A percentile compares a stretch with the other conserved stretches of the same genome.
These are phyloP conservation scores for Chionis minor DNA, from an alignment of 2,113 vertebrate species.

Conservation along the genomic window DNA sequence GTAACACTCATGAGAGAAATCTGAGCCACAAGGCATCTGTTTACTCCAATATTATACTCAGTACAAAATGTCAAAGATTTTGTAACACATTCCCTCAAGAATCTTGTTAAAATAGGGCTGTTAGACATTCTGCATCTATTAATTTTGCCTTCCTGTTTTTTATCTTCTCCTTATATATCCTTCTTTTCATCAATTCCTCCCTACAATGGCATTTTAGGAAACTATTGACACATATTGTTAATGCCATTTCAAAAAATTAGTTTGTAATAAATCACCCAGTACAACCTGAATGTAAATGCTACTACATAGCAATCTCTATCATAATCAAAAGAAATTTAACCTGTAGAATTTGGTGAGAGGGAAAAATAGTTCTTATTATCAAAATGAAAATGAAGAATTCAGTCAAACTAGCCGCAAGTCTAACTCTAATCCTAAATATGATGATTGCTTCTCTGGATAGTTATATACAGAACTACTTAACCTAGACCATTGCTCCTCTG, in stretches of 20 bases:
- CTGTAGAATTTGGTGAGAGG: not conserved
- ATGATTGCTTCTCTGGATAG: not conserved
- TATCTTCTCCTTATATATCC: not conserved
- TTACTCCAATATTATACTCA: not conserved
- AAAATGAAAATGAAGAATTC: not conserved
- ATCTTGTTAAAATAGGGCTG: not conserved
- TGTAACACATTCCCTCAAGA: not conserved
- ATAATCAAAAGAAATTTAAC: not conserved
- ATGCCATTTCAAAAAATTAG: not conserved
- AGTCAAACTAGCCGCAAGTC: not conserved
- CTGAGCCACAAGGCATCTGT: not conserved
- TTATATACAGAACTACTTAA: not conserved
- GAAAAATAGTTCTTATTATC: not conserved
- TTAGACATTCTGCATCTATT: not conserved
- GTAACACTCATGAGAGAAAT: not conserved
- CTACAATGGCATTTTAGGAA: not conserved
- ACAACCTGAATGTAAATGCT: not conserved
- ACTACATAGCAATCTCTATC: not conserved
- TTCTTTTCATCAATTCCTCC: not conserved
- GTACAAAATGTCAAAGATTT: not conserved
- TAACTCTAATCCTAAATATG: not conserved
- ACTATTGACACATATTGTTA: not conserved
- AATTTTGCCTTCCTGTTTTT: not conserved
- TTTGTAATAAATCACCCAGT: not conserved
- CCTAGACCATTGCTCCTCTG: not conserved